Evolutionary conservation across 2,113 vertebrate genomes (phyloP), one percentile per base, ranked within the genome.

Genomic region (Orycteropus afer): DNA sequence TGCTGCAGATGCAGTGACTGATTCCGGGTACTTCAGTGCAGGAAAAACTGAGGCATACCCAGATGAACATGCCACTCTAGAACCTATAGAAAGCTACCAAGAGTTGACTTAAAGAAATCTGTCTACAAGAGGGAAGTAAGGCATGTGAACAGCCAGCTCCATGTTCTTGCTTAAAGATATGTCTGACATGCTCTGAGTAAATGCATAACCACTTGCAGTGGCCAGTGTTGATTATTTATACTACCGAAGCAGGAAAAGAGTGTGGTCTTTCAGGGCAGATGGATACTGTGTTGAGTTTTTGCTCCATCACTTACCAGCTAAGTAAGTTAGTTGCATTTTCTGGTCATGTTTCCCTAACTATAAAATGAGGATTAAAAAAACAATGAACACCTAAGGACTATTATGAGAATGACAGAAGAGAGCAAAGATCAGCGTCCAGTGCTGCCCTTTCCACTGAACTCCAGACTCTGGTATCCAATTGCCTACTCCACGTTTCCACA

Each of bases 11-110:
- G 73, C 90, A 88, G 12, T 59, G 76, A 67, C 22, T 79, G 37
- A 91, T 73, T 55, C 20, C 37, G 27, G 40, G 10, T 25, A 73
- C 40, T 42, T 42, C 71, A 25, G 71, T 73, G 40, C 53, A 91
- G 57, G 53, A 91, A 85, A 89, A 93, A 78, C 27, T 3, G 42
- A 20, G 61, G 37, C 87, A 86, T 69, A 76, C 63, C 17, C 34
- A 86, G 73, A 83, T 47, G 47, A 89, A 1, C 63, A 65, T 47
- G 25, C 22, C 13, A 67, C 69, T 84, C 69, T 55, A 79, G 40
- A 91, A 93, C 34, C 71, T 55, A 81, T 25, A 63, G 84, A 80
- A 93, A 89, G 17, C 32, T 93, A 80, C 34, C 90, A 89, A 91
- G 45, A 57, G 89, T 47, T 91, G 55, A 76, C 77, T 91, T 86